Base-by-base conservation (phyloP, 2,113 vertebrate species). In the Aegithalos caudatus region DNA sequence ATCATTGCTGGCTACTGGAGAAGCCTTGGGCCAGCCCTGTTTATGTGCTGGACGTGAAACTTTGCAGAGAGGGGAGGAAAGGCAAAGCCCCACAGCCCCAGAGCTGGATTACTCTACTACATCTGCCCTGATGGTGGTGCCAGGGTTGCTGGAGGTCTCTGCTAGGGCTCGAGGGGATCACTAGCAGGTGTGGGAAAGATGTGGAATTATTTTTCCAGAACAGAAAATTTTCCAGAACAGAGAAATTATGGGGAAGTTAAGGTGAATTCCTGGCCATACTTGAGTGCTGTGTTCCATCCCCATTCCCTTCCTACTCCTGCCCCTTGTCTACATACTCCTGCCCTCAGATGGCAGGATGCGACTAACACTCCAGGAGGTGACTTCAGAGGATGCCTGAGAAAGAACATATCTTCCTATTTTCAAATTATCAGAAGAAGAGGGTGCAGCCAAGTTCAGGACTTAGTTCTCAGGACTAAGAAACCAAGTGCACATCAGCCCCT, bases 91-190 rank as follows among this genome's bases (percentile, higher is more conserved):
- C 25, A 13, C 31, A 86, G 54, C 7, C n/a, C 35, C 45, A 44
- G 48, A 29, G 27, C 19, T 33, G 19, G 11, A 53, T 22, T 9
- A 8, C 20, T 71, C 38, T 13, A 4, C 27, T 53, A 24, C 24
- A 12, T 35, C 56, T 70, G 31, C 61, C 17, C 65, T 1, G 2
- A 1, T 0, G 2, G 27, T 33, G 14, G 18, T 11, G 37, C 37
- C 72, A 83, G 67, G 27, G 38, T 14, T 31, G 56, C 81, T 53
- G 42, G n/a, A 57, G 71, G 33, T 50, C 38, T 67, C 79, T 47
- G 23, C 33, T 42, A 24, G 12, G 45, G 44, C 47, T n/a, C 8
- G 10, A 16, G 17, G 21, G 14, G 25, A 62, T 58, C 44, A 10
- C 0, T 29, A 21, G 48, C 58, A 37, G 33, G 2, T 27, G 11